phyloP scores from a whole-genome alignment of 2,797 vertebrate genomes.

The Rachycentron canadum region DNA sequence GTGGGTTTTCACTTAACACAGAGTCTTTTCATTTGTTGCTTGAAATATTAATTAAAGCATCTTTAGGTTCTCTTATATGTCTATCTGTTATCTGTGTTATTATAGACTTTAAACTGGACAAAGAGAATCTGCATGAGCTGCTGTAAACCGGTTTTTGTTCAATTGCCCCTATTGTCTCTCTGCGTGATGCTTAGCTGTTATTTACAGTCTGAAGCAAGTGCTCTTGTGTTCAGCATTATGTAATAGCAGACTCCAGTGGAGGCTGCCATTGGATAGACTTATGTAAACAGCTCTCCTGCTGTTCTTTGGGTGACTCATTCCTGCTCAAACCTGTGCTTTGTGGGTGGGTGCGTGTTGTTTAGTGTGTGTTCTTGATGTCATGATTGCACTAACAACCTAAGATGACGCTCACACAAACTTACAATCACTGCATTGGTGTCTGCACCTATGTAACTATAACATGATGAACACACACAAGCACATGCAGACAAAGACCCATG shows the following conservation, averaged over 20 bases:
- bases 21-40: background rate
- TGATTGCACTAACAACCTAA: slow-evolving; percentile 41
- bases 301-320: slow-evolving; percentile 68
- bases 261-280: slow-evolving; percentile 61
- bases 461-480: slow-evolving; percentile 5
- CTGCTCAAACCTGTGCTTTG: slow-evolving; percentile 63
- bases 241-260: slow-evolving; percentile 54
- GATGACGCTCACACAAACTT: slow-evolving; percentile 15
- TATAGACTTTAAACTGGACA: background rate
- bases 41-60: background rate
- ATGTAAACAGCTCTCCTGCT: slow-evolving; percentile 73
- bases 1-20: background rate
- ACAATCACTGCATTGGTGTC: slow-evolving; percentile 7
- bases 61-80: background rate
- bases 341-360: slow-evolving; percentile 59
- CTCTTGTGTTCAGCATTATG: slow-evolving; percentile 54
- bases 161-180: slow-evolving; percentile 13
- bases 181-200: slow-evolving; percentile 46
- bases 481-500: slow-evolving; percentile 23
- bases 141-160: slow-evolving; percentile 1
- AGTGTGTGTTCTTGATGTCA: slow-evolving; percentile 50
- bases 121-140: background rate
- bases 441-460: slow-evolving; percentile 8
- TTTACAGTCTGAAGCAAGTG: slow-evolving; percentile 49
- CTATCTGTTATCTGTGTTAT: no score